Percentiles rank a stretch among this genome's conserved stretches.
These are phyloP conservation scores for Heteropelma amictum DNA, from an alignment of 2,888 invertebrate genomes.

Conservation along the genomic window DNA sequence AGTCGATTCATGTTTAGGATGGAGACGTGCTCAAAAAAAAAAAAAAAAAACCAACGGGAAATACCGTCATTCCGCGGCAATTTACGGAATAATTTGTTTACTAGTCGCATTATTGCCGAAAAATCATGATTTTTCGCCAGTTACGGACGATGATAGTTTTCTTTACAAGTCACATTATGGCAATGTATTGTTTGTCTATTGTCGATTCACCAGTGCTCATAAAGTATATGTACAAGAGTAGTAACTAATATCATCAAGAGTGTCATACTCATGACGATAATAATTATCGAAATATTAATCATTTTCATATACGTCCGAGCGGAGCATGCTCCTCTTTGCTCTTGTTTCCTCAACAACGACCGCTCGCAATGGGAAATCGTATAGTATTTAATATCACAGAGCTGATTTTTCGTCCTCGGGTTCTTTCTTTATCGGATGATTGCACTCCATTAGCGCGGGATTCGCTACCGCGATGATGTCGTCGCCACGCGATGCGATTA, in stretches of 20 bases:
- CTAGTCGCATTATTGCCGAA: constrained; percentile 23
- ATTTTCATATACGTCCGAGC: constrained; percentile 47
- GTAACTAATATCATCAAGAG: constrained; percentile 43
- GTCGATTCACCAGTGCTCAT: constrained; percentile 20
- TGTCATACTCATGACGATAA: constrained; percentile 45
- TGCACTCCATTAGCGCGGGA: constrained; percentile 84
- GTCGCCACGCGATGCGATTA: constrained; percentile 90
- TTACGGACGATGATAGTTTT: constrained; percentile 44
- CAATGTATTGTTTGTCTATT: constrained; percentile 23
- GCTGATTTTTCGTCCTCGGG: constrained; percentile 74
- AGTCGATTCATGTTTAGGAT: constrained; percentile 22
- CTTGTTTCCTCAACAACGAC: constrained; percentile 5
- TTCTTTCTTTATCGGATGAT: constrained; percentile 75
- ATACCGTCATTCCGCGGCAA: constrained; percentile 1
- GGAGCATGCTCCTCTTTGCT: neutral
- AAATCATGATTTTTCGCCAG: constrained; percentile 7
- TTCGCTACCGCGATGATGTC: constrained; percentile 94
- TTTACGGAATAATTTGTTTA: constrained; percentile 22
- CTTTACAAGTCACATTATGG: constrained; percentile 51
- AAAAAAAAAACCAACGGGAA: constrained; percentile 26
- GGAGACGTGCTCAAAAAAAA: constrained; percentile 3
- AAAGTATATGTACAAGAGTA: constrained; percentile 37
- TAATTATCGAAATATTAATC: constrained; percentile 38
- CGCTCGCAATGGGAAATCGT: constrained; percentile 32
- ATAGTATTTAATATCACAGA: constrained; percentile 69